Conservation (phyloP, 2,888 invertebrate species). For the Eupithecia inturbata region DNA sequence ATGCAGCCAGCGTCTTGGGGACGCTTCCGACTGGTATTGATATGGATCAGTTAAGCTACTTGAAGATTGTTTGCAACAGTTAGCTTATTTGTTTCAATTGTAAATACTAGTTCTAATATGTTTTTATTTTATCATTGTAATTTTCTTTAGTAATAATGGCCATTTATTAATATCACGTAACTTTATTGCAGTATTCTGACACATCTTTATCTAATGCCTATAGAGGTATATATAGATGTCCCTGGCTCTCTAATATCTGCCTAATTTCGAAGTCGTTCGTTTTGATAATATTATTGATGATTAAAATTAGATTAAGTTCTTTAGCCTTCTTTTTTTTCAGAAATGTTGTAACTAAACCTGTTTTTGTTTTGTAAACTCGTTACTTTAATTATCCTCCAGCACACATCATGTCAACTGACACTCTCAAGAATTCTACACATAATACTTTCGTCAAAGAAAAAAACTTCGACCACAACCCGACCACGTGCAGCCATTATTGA, state of each 20-base stretch:
- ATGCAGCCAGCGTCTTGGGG: too few relatives aligned
- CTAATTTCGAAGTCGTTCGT: neutral
- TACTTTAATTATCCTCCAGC: slow-evolving; percentile 5
- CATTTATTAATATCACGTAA: neutral
- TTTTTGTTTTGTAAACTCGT: neutral
- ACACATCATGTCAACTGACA: slow-evolving; percentile 56
- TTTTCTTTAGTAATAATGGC: too few relatives aligned
- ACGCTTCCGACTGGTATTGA: too few relatives aligned
- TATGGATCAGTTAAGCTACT: too few relatives aligned
- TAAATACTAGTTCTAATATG: too few relatives aligned
- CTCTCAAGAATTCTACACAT: slow-evolving; percentile 75
- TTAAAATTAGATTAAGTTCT: neutral
- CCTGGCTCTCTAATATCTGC: too few relatives aligned
- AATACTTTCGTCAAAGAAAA: slow-evolving; percentile 75
- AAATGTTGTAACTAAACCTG: neutral
- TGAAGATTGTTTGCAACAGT: too few relatives aligned
- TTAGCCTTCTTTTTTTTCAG: neutral
- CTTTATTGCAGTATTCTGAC: neutral
- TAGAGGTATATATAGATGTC: too few relatives aligned
- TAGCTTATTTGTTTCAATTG: too few relatives aligned
- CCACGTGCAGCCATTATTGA: slow-evolving; percentile 78
- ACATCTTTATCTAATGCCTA: neutral
- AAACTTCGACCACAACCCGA: slow-evolving; percentile 75
- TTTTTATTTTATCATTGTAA: too few relatives aligned
- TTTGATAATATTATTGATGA: neutral